phyloP scores from a whole-genome alignment of 2,113 vertebrate species.

The Hirundichthys speculiger region DNA sequence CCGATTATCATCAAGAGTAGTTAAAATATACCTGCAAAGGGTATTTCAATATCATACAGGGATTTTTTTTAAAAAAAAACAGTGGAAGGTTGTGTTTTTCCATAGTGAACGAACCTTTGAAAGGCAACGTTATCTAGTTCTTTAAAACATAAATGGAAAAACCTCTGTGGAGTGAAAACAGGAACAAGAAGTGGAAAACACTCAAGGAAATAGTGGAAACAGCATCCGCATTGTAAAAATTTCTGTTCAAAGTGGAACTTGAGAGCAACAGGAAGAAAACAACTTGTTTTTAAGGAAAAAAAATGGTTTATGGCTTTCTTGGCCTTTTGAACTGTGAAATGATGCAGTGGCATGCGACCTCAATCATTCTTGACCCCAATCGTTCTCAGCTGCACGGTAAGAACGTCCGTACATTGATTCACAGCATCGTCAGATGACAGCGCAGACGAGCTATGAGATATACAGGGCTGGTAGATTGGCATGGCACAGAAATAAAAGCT shows the following conservation, averaged over 20 bases:
- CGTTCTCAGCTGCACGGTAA: neutral
- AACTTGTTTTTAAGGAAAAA: neutral
- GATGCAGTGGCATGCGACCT: neutral
- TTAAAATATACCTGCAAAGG: neutral
- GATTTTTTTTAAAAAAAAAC: constrained; percentile 1
- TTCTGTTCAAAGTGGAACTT: neutral
- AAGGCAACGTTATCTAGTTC: neutral
- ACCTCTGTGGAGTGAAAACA: neutral
- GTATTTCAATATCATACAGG: neutral
- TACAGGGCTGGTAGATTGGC: too few relatives aligned
- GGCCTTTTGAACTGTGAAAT: constrained; percentile 27
- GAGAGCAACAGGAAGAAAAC: constrained; percentile 25
- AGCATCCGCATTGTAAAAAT: constrained; percentile 49
- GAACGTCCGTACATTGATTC: neutral
- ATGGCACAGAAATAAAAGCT: too few relatives aligned
- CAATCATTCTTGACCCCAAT: constrained; percentile 24
- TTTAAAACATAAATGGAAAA: neutral
- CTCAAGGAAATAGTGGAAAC: constrained; percentile 33
- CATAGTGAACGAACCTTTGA: neutral
- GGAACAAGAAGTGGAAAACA: constrained; percentile 1
- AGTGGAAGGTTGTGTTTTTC: neutral
- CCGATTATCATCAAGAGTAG: neutral
- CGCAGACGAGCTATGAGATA: neutral
- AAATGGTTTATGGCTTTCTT: constrained; percentile 41
- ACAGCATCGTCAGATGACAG: neutral